Conservation (phyloP, 2,113 vertebrate species). For the Pampusana beccarii region DNA sequence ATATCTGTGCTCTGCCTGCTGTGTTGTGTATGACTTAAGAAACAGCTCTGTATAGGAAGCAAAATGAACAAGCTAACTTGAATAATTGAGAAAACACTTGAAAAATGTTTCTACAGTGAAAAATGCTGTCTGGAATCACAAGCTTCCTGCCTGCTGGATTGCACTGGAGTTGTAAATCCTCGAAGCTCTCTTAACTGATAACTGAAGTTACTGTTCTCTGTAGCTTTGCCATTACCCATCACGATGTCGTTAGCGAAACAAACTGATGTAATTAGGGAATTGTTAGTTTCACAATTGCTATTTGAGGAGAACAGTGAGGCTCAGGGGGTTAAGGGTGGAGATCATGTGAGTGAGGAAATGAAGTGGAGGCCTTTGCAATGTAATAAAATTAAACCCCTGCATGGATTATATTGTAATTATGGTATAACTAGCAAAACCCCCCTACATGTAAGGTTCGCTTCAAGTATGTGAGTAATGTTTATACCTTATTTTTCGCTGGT, state of each 20-base stretch:
- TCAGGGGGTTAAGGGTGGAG: not conserved
- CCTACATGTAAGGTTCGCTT: fast-evolving
- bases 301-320: not conserved
- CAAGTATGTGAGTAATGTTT: not conserved
- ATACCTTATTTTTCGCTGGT: not conserved
- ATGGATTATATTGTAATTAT: not conserved
- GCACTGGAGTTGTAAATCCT: not conserved
- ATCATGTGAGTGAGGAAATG: not conserved
- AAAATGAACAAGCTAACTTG: not conserved
- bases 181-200: not conserved
- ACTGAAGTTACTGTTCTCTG: not conserved
- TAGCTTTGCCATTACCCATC: not conserved
- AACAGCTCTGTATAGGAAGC: not conserved
- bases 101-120: not conserved
- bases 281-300: not conserved
- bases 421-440: not conserved
- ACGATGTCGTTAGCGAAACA: not conserved
- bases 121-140: not conserved
- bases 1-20: not conserved
- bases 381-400: not conserved
- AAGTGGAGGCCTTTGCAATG: not conserved
- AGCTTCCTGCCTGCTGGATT: not conserved
- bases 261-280: not conserved
- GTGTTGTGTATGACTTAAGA: not conserved
- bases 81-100: not conserved